phyloP scores from a whole-genome alignment of 2,888 invertebrate species.

The Tenthredo scrophulariae region DNA sequence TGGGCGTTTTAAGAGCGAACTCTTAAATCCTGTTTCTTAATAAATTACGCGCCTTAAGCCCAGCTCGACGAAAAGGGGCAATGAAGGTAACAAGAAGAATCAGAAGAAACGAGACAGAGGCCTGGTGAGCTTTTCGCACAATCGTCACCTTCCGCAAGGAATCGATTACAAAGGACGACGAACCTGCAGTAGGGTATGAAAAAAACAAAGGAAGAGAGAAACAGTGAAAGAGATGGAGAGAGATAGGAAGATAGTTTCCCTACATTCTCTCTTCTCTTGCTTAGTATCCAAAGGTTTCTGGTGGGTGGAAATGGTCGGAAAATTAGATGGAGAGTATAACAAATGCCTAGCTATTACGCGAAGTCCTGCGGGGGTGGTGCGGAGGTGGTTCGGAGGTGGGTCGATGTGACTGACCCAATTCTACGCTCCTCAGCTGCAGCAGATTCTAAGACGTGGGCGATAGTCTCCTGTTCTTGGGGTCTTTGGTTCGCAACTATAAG shows the following conservation, averaged over 20 bases:
- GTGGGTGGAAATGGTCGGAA: conserved; percentile 44
- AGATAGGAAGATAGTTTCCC: conserved; percentile 10
- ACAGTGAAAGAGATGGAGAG: too few species aligned
- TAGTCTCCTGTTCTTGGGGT: conserved; percentile 37
- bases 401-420: conserved; percentile 53
- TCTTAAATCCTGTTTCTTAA: conserved; percentile 43
- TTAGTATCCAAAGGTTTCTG: conserved; percentile 24
- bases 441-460: conserved; percentile 41
- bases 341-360: conserved; percentile 51
- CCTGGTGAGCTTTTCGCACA: not conserved
- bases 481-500: not conserved
- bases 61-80: conserved; percentile 17
- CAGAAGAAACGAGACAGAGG: conserved; percentile 27
- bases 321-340: conserved; percentile 53
- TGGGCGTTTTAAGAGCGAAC: conserved; percentile 28
- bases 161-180: conserved; percentile 2
- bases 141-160: conserved; percentile 26
- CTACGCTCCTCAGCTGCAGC: conserved; percentile 41
- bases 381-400: conserved; percentile 43
- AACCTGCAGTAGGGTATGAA: not conserved
- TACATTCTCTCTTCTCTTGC: not conserved
- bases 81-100: conserved; percentile 1
- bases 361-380: conserved; percentile 41
- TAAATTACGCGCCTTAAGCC: conserved; percentile 43
- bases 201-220: not conserved